phyloP scores from a whole-genome alignment of 2,113 vertebrate genomes.

The Phylloscopus whistleri region DNA sequence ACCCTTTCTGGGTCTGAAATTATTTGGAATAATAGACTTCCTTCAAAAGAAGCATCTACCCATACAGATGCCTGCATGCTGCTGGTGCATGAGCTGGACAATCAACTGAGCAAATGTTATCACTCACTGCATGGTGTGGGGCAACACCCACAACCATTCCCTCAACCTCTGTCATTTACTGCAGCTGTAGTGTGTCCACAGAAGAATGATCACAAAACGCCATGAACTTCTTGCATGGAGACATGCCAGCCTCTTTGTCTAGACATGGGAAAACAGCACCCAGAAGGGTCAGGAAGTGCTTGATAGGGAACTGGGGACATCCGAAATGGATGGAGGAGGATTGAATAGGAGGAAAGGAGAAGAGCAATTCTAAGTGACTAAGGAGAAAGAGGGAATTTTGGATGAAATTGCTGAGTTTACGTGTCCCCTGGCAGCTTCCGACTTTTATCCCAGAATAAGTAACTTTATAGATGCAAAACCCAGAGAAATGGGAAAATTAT shows the following conservation, averaged over 20 bases:
- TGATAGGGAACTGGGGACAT: not conserved
- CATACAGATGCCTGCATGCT: not conserved
- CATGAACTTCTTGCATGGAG: not conserved
- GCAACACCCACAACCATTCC: not conserved
- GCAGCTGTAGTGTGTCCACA: not conserved
- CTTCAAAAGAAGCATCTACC: not conserved
- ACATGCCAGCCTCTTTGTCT: not conserved
- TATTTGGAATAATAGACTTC: not conserved
- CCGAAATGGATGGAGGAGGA: not conserved
- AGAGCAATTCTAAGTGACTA: not conserved
- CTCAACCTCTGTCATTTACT: not conserved
- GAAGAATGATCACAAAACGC: not conserved
- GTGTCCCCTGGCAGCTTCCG: not conserved
- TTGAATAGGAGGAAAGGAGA: not conserved
- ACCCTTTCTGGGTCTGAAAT: not conserved
- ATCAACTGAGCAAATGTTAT: not conserved
- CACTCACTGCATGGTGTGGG: not conserved
- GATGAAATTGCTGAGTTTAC: not conserved
- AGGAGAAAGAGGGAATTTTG: not conserved
- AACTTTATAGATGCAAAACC: not conserved
- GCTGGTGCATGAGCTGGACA: not conserved
- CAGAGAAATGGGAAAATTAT: not conserved
- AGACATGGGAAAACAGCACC: not conserved
- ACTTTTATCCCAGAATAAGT: not conserved
- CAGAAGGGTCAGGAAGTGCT: not conserved